Evolutionary conservation across 2,888 invertebrate genomes (phyloP).

Genomic region (Mimas tiliae): DNA sequence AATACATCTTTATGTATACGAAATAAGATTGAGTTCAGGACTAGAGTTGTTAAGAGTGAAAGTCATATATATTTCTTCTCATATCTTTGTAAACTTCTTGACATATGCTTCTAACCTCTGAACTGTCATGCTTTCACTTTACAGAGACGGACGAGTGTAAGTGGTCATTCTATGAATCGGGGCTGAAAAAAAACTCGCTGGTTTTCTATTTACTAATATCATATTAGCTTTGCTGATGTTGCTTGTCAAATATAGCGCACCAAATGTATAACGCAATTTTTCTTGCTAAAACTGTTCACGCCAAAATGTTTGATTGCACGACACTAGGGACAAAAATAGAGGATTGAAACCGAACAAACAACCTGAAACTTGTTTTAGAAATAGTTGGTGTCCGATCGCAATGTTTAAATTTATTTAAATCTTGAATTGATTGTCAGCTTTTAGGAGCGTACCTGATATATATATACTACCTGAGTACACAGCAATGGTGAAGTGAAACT

Average conservation of each 20-base stretch:
- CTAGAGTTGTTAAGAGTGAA: background rate
- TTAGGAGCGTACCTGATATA: too few species aligned
- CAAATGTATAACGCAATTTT: background rate
- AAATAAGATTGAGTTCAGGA: background rate
- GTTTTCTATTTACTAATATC: conserved; percentile 64
- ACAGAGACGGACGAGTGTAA: conserved; percentile 84
- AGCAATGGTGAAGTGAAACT: too few species aligned
- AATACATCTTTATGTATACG: background rate
- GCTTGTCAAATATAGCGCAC: conserved; percentile 32
- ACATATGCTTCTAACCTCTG: conserved; percentile 70
- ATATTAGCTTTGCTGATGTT: conserved; percentile 37
- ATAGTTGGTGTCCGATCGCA: background rate
- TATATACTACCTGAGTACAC: too few species aligned
- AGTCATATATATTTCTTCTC: background rate
- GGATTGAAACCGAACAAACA: background rate
- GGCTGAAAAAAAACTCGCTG: conserved; percentile 66
- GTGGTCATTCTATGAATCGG: conserved; percentile 69
- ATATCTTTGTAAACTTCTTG: conserved; percentile 31
- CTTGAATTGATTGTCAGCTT: background rate
- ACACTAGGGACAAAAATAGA: background rate
- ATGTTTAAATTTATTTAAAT: background rate
- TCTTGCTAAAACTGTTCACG: background rate
- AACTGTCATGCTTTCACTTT: conserved; percentile 82
- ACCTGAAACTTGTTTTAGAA: conserved; percentile 2
- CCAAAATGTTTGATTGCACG: conserved; percentile 7